A percentile compares a stretch with the other conserved stretches of the same genome.
Evolutionary conservation across 2,888 invertebrate genomes (phyloP).

Genomic region (Hemithea aestivaria): DNA sequence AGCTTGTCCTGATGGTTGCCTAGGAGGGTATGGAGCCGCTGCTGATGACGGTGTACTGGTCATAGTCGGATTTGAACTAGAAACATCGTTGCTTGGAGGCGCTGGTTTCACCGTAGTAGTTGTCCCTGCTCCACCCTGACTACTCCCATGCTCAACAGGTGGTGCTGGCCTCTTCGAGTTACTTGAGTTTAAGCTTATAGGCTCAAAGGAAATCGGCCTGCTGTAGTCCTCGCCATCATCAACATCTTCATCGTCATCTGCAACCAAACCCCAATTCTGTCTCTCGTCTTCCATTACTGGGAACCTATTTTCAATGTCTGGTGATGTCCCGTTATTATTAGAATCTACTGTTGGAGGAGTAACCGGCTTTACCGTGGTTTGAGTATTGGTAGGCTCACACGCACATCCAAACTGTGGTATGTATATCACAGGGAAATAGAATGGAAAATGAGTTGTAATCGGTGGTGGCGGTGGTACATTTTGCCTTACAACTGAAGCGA

Average conservation of each 20-base stretch:
- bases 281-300: conserved; percentile 52
- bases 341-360: conserved; percentile 15
- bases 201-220: conserved; percentile 54
- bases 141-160: conserved; percentile 52
- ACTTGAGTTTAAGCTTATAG: conserved; percentile 38
- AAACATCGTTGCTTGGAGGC: conserved; percentile 5
- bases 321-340: conserved; percentile 25
- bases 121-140: conserved; percentile 32
- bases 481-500: conserved; percentile 38
- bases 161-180: conserved; percentile 40
- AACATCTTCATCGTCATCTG: conserved; percentile 37
- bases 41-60: neutral
- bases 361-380: conserved; percentile 11
- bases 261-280: conserved; percentile 56
- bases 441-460: conserved; percentile 35
- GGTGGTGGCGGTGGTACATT: conserved; percentile 32
- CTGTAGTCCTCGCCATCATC: conserved; percentile 36
- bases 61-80: conserved; percentile 5
- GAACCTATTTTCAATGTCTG: conserved; percentile 38
- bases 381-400: conserved; percentile 33
- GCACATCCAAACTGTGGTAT: conserved; percentile 43
- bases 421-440: conserved; percentile 48
- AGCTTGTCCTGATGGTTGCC: conserved; percentile 15
- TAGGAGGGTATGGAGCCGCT: conserved; percentile 13
- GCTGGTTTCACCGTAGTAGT: conserved; percentile 12